A percentile compares a stretch with the other conserved stretches of the same genome.
These are phyloP conservation scores for Eristalis intricaria DNA, from an alignment of 2,888 invertebrate species.

Conservation along the genomic window DNA sequence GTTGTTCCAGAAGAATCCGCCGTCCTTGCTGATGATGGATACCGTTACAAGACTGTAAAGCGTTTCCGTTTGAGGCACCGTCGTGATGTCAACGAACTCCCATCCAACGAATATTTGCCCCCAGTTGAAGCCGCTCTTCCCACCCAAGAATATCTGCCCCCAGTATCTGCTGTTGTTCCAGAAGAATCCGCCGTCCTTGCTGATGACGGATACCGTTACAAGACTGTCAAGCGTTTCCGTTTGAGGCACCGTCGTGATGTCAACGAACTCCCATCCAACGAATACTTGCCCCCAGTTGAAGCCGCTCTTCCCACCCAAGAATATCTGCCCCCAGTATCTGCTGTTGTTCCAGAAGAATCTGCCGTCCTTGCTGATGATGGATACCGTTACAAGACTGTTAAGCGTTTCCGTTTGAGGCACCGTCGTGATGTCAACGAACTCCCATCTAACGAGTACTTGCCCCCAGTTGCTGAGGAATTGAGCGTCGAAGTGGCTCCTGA, in stretches of 20 bases:
- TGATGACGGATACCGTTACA: constrained; percentile 74
- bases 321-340: neutral
- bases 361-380: constrained; percentile 75
- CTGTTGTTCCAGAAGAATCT: constrained; percentile 22
- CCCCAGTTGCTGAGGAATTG: constrained; percentile 26
- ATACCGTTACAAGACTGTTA: constrained; percentile 78
- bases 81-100: constrained; percentile 74
- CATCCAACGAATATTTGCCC: constrained; percentile 55
- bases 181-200: constrained; percentile 33
- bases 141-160: constrained; percentile 13
- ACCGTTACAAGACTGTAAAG: constrained; percentile 76
- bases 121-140: constrained; percentile 45
- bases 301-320: constrained; percentile 12
- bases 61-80: constrained; percentile 52
- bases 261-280: constrained; percentile 74
- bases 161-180: constrained; percentile 20
- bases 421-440: constrained; percentile 75
- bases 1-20: constrained; percentile 24
- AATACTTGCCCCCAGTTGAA: constrained; percentile 73
- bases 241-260: constrained; percentile 75
- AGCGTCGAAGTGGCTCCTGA: constrained; percentile 39
- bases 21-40: constrained; percentile 62
- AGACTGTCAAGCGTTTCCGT: constrained; percentile 74
- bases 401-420: constrained; percentile 74
- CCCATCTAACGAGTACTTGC: constrained; percentile 43